Evolutionary conservation across 2,888 invertebrate species (phyloP).

Genomic region (Lepidocyrtoides sp.): DNA sequence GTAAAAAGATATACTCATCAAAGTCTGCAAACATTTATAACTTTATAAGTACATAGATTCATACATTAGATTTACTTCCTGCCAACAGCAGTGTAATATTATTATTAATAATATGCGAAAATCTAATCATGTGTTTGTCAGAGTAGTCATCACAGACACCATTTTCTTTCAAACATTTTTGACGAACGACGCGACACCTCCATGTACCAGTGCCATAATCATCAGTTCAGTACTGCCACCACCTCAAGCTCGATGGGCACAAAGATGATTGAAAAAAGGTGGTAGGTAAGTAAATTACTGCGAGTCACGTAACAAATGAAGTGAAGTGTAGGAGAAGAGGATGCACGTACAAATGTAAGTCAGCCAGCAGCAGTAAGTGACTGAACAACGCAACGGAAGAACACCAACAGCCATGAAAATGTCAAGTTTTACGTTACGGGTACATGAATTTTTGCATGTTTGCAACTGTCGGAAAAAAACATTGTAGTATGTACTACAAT

Average conservation of each 20-base stretch:
- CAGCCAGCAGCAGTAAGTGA: neutral
- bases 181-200: constrained; percentile 64
- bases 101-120: constrained; percentile 19
- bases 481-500: neutral
- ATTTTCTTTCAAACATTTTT: constrained; percentile 44
- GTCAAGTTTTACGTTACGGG: constrained; percentile 60
- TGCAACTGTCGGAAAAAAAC: neutral
- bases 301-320: constrained; percentile 45
- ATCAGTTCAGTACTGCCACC: neutral
- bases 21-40: neutral
- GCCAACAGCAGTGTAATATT: constrained; percentile 28
- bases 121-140: neutral
- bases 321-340: neutral
- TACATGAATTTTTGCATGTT: constrained; percentile 52
- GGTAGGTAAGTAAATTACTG: constrained; percentile 30
- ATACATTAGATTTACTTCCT: too few species aligned
- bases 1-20: too few species aligned
- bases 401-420: constrained; percentile 72
- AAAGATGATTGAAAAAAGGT: constrained; percentile 60
- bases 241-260: constrained; percentile 33
- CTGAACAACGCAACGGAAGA: constrained; percentile 57
- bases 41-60: too few species aligned
- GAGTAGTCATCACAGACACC: neutral
- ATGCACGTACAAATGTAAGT: constrained; percentile 24
- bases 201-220: neutral